A percentile compares a stretch with the other conserved stretches of the same genome.
Evolutionary conservation across 1,140 invertebrate species (phyloP).

Genomic region (Phymastichus coffea): DNA sequence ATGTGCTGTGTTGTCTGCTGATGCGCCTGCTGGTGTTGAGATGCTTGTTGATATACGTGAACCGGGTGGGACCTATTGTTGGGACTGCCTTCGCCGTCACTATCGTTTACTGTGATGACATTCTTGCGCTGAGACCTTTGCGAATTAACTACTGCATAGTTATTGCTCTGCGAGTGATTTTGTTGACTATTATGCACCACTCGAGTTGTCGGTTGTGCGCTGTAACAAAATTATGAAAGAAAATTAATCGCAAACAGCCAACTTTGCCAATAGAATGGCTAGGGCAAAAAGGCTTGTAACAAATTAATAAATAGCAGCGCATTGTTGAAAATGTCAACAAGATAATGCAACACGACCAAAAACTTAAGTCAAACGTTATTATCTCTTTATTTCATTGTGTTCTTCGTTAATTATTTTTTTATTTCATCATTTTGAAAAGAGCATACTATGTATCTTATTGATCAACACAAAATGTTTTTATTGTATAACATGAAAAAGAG

Average conservation of each 20-base stretch:
- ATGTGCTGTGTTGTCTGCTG: slow-evolving; percentile 56
- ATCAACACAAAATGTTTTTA: too few relatives aligned
- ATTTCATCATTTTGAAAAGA: too few relatives aligned
- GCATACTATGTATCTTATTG: too few relatives aligned
- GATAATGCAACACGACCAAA: background rate
- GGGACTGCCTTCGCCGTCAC: slow-evolving; percentile 72
- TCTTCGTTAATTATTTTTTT: too few relatives aligned
- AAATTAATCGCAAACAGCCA: background rate
- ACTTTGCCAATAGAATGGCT: background rate
- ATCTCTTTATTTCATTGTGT: too few relatives aligned
- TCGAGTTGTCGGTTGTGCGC: slow-evolving; percentile 52
- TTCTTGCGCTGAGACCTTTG: slow-evolving; percentile 61
- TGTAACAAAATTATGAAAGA: slow-evolving; percentile 37
- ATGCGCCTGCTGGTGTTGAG: slow-evolving; percentile 48
- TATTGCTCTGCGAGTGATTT: slow-evolving; percentile 36
- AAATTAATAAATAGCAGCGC: background rate
- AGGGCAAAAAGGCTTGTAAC: slow-evolving; percentile 20
- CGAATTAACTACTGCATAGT: slow-evolving; percentile 33
- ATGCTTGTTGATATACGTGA: slow-evolving; percentile 49
- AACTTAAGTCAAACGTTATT: background rate
- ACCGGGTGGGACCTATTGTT: slow-evolving; percentile 43
- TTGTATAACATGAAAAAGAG: too few relatives aligned
- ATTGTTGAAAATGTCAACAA: background rate
- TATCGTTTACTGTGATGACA: slow-evolving; percentile 77
- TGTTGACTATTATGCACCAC: slow-evolving; percentile 44